Evolutionary conservation across 2,888 invertebrate species (phyloP).

Genomic region (Hydriomena furcata): DNA sequence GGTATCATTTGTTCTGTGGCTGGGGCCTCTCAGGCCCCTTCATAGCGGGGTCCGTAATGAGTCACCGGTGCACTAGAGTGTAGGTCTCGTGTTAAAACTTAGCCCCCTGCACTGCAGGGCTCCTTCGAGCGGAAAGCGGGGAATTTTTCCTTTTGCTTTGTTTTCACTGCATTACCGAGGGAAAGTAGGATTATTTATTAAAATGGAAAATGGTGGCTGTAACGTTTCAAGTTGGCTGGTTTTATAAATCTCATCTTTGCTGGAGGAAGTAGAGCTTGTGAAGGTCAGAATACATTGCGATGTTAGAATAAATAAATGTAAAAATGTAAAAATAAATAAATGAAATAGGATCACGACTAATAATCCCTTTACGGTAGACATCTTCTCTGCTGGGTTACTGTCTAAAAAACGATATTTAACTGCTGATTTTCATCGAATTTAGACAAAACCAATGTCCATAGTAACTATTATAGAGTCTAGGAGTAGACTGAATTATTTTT

Average conservation of each 20-base stretch:
- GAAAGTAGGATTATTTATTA: constrained; percentile 55
- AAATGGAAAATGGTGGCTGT: constrained; percentile 38
- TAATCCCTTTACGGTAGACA: too few species aligned
- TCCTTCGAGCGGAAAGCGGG: constrained; percentile 67
- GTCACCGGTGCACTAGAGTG: constrained; percentile 82
- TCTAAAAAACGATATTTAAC: too few species aligned
- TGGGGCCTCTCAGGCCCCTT: constrained; percentile 62
- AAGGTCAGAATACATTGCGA: too few species aligned
- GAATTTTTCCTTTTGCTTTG: constrained; percentile 66
- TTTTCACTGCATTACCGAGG: constrained; percentile 48
- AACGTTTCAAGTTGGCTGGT: not conserved
- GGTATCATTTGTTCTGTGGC: constrained; percentile 25
- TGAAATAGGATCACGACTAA: too few species aligned
- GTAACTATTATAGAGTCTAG: too few species aligned
- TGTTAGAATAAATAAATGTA: too few species aligned
- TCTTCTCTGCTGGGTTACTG: too few species aligned
- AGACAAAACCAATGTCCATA: too few species aligned
- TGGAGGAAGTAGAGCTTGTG: too few species aligned
- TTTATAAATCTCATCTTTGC: not conserved
- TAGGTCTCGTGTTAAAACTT: constrained; percentile 78
- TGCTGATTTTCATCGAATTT: too few species aligned
- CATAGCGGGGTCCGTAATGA: constrained; percentile 76
- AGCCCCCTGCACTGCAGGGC: constrained; percentile 67
- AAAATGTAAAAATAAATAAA: too few species aligned
- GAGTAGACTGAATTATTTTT: too few species aligned